Base-by-base conservation (phyloP, 2,113 vertebrate species). In the Ovibos moschatus region DNA sequence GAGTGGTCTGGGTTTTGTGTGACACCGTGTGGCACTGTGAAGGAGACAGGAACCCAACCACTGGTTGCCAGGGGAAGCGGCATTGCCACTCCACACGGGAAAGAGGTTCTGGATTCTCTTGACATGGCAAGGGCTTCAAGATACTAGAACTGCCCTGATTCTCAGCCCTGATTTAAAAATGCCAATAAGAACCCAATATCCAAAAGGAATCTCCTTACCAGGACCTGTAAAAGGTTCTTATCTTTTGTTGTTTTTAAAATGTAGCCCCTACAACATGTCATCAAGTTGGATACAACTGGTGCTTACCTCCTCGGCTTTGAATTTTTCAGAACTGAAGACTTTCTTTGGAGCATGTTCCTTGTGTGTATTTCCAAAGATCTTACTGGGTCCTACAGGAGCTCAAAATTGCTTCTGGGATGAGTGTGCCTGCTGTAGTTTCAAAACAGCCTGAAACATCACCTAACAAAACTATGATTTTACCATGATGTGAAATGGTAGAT, bases 331-430 rank as follows among this genome's bases (percentile, higher is more conserved):
- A 67, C 3, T 57, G 33, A 57, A 91, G 28, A 36, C 23, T 51
- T 40, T 87, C 60, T 91, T 67, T 85, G 17, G 10, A 78, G 10
- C 78, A 84, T 57, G 7, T 30, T 21, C 78, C 17, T 36, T 84
- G 2, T n/a, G 57, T n/a, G 4, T 67, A 36, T 40, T 92, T 94
- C 23, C 8, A 3, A 23, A 78, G 33, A 55, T 79, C 47, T 64
- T 25, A 50, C 3, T 28, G 25, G 53, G 81, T 33, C 15, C 17
- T 64, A 21, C 6, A 6, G 51, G 43, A 94, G 92, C 67, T 93
- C 78, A 67, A 47, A 50, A 84, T 55, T 92, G 45, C 43, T 88
- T 96, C 78, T 85, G 27, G 36, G 43, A 78, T 93, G 47, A 82
- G 27, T 62, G 33, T 17, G 2, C 23, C 30, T 33, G 47, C 36